These are phyloP conservation scores for Nezara viridula DNA, from an alignment of 2,888 invertebrate genomes.

Conservation along the genomic window DNA sequence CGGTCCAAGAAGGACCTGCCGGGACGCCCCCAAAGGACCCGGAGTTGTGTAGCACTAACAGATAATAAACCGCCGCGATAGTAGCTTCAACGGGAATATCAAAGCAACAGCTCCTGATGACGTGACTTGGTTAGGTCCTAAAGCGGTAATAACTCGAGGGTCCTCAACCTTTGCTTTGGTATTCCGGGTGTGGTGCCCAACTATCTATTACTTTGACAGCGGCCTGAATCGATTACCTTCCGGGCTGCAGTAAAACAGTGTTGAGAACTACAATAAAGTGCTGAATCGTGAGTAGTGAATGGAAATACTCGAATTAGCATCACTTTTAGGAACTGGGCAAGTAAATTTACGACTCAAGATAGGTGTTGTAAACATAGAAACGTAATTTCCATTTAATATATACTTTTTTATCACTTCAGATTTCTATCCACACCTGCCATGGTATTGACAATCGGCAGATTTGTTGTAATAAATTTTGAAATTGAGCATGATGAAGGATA, in stretches of 20 bases:
- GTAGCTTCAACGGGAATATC: background rate
- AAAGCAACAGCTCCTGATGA: background rate
- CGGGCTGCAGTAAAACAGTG: background rate
- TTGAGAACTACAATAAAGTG: background rate
- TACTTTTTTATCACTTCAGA: no score
- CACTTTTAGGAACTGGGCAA: background rate
- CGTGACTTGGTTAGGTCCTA: background rate
- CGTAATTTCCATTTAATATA: no score
- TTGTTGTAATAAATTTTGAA: no score
- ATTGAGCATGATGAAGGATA: no score
- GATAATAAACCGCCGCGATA: slow-evolving; percentile 2
- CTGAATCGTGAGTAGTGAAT: background rate
- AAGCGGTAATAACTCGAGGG: background rate
- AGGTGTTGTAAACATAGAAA: no score
- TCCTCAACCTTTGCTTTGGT: background rate
- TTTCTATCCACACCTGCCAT: no score
- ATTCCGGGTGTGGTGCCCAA: background rate
- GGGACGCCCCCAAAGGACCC: background rate
- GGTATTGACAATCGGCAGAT: no score
- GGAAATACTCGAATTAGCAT: background rate
- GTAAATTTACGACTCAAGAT: background rate
- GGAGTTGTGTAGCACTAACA: background rate
- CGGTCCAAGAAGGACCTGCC: background rate
- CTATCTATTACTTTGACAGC: background rate
- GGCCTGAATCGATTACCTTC: background rate